Base-by-base conservation (phyloP, 53 echinoderm and acorn worm genomes). In the Glandiceps talaboti region DNA sequence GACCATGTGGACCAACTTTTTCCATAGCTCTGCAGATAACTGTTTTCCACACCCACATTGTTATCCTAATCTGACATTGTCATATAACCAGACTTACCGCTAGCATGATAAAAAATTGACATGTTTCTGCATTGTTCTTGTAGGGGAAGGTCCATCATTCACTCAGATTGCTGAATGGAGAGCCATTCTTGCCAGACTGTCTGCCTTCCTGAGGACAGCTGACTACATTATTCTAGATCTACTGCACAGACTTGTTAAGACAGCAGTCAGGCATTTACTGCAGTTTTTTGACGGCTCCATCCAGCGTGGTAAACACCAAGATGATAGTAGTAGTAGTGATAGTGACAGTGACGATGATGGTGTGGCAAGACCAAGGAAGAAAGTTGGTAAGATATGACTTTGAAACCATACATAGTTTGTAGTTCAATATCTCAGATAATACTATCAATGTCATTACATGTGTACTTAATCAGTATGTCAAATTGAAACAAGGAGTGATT, bases 131-230 rank as follows among this genome's bases (percentile, higher is more conserved):
- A n/a, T n/a, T 45, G 1, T 75, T 33, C 30, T 73, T 64, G 14
- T 80, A 99, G 99, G 85, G 31, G 84, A 82, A n/a, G 91, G 99
- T 27, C 99, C 99, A 0, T 87, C 94, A 12, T 99, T 94, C 85
- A 99, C 99, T 20, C 91, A 99, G 86, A 99, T 99, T 73, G 99
- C 99, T n/a, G 91, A 99, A 80, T 99, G 99, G 99, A 91, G 99
- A 14, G 81, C 80, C 74, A 87, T 99, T 73, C 88, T 99, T 26
- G 84, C 84, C 6, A 91, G 99, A 1, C 86, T 99, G 1, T 94
- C 94, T 31, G 79, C 86, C 76, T 99, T 91, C 82, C 90, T 99
- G n/a, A 91, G 94, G 1, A 83, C 99, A 14, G 94, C 94, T 0
- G 99, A 99, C 82, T 99, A 94, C 83, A 84, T 99, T 27, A 85